Conservation (phyloP, 2,113 vertebrate genomes). For the Lathamus discolor region DNA sequence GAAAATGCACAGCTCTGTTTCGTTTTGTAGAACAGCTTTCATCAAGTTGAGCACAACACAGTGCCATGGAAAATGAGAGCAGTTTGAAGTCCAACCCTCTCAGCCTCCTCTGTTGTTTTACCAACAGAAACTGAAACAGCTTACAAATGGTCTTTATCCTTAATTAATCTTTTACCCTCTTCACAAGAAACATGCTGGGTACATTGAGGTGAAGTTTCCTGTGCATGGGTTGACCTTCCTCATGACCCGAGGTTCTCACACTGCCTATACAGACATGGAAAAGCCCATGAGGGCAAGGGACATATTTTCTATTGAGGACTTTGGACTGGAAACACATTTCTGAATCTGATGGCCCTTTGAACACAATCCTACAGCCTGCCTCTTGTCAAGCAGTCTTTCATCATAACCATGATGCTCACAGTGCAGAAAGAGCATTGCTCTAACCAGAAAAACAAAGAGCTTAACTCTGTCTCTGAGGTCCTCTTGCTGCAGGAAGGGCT, state of each 20-base stretch:
- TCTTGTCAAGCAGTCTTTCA: not conserved
- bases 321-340: not conserved
- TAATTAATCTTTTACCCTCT: not conserved
- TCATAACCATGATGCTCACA: not conserved
- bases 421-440: not conserved
- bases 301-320: not conserved
- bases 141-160: not conserved
- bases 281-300: not conserved
- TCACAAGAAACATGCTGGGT: not conserved
- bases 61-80: not conserved
- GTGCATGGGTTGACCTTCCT: not conserved
- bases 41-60: not conserved
- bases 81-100: not conserved
- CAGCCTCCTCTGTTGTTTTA: not conserved
- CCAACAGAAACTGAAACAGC: not conserved
- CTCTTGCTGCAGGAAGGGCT: not conserved
- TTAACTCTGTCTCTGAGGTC: not conserved
- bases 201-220: not conserved
- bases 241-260: not conserved
- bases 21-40: not conserved
- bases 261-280: not conserved
- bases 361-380: not conserved
- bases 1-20: not conserved
- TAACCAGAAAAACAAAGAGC: not conserved
- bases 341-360: not conserved